Evolutionary conservation across 2,797 vertebrate genomes (phyloP).

Genomic region (Acanthis flammea): DNA sequence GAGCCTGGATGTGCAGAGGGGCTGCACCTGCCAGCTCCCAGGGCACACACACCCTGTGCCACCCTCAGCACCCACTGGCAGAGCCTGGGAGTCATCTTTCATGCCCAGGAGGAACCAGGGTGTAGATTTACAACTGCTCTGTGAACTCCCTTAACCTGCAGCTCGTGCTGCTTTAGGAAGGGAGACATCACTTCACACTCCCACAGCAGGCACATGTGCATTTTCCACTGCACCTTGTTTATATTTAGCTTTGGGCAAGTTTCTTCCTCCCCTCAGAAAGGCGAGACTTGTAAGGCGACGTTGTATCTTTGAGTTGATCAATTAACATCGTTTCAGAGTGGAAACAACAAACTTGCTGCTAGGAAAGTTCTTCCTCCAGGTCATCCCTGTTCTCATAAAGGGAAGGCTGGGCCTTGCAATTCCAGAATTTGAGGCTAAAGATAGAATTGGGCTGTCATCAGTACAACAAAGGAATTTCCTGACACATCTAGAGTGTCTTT

Average conservation of each 20-base stretch:
- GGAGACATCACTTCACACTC: not conserved
- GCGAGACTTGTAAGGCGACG: not conserved
- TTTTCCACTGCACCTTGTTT: not conserved
- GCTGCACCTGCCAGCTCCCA: not conserved
- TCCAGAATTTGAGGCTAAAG: conserved; percentile 20
- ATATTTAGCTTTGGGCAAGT: not conserved
- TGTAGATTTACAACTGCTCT: not conserved
- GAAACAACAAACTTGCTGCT: not conserved
- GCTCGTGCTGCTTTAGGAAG: not conserved
- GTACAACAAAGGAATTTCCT: conserved; percentile 11
- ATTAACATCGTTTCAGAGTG: not conserved
- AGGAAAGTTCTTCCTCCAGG: conserved; percentile 1
- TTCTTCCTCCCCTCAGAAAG: not conserved
- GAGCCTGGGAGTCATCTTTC: not conserved
- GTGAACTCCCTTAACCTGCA: not conserved
- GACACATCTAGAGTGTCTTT: conserved; percentile 5
- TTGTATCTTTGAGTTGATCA: not conserved
- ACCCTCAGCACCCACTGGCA: not conserved
- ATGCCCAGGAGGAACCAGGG: not conserved
- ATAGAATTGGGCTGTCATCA: conserved; percentile 25
- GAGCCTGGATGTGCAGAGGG: not conserved
- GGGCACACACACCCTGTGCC: not conserved
- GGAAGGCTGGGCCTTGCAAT: not conserved
- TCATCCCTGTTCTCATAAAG: not conserved
- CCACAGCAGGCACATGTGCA: not conserved